Percentiles rank a stretch among this genome's conserved stretches.
These are phyloP conservation scores for Orcinus orca DNA, from an alignment of 2,113 vertebrate species.

Conservation along the genomic window DNA sequence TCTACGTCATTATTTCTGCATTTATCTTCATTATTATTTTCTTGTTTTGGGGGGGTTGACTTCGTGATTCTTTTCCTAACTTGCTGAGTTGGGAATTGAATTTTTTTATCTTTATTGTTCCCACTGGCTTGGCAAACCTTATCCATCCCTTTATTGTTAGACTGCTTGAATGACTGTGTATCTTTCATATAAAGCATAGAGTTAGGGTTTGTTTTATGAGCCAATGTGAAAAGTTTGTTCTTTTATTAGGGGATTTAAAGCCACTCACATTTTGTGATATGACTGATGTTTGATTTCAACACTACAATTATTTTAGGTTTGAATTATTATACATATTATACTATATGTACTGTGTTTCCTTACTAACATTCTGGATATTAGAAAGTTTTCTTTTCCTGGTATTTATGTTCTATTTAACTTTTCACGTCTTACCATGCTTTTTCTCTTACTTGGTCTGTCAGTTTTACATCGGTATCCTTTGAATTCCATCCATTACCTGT, in stretches of 20 bases:
- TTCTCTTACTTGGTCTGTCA: background rate
- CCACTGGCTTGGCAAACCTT: background rate
- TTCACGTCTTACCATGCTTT: background rate
- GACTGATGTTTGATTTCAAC: background rate
- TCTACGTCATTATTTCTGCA: background rate
- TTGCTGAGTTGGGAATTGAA: background rate
- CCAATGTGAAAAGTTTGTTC: background rate
- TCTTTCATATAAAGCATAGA: background rate
- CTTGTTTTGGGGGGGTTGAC: background rate
- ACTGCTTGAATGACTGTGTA: background rate
- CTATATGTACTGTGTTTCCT: background rate
- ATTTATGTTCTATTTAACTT: background rate
- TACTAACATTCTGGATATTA: background rate
- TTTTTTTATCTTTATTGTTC: background rate
- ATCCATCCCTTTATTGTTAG: background rate
- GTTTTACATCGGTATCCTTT: background rate
- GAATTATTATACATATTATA: background rate
- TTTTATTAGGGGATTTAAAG: background rate
- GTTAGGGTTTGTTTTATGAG: background rate
- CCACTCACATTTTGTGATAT: background rate
- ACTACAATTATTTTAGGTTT: background rate
- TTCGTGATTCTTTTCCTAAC: background rate
- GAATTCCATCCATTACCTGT: background rate
- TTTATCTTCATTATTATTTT: background rate
- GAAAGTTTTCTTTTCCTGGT: background rate